Percentiles rank a stretch among this genome's conserved stretches.
Conservation (phyloP, 2,113 vertebrate genomes). For the Bujurquina vittata region DNA sequence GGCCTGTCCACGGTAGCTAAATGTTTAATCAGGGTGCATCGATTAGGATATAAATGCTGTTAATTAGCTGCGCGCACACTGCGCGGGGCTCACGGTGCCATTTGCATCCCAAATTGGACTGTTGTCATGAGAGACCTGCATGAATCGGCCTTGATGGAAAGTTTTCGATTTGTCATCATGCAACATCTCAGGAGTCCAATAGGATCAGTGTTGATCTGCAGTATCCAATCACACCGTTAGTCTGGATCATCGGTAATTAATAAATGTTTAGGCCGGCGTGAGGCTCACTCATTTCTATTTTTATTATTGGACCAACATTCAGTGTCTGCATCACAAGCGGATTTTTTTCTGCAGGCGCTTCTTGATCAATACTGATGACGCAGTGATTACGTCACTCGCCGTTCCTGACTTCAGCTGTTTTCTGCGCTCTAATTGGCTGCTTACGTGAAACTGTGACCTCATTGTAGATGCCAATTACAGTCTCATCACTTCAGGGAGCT, state of each 20-base stretch:
- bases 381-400: conserved; percentile 22
- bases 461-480: conserved; percentile 7
- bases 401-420: not conserved
- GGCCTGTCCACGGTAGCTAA: conserved; percentile 4
- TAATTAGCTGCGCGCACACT: conserved; percentile 43
- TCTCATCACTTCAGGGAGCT: not conserved
- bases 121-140: conserved; percentile 34
- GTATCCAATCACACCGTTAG: not conserved
- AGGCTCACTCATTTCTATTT: not conserved
- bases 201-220: no score
- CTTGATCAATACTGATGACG: conserved; percentile 45
- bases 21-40: conserved; percentile 46
- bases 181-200: not conserved
- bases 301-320: conserved; percentile 20
- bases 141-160: conserved; percentile 55
- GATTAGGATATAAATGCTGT: conserved; percentile 45
- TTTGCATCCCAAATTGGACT: conserved; percentile 53
- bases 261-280: not conserved
- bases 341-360: conserved; percentile 12
- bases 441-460: conserved; percentile 6
- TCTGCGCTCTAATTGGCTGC: not conserved
- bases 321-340: conserved; percentile 7
- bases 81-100: conserved; percentile 9
- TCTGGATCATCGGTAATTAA: conserved; percentile 2
- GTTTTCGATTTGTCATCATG: conserved; percentile 2